phyloP scores from a whole-genome alignment of 2,113 vertebrate genomes.

The Chloropsis hardwickii region DNA sequence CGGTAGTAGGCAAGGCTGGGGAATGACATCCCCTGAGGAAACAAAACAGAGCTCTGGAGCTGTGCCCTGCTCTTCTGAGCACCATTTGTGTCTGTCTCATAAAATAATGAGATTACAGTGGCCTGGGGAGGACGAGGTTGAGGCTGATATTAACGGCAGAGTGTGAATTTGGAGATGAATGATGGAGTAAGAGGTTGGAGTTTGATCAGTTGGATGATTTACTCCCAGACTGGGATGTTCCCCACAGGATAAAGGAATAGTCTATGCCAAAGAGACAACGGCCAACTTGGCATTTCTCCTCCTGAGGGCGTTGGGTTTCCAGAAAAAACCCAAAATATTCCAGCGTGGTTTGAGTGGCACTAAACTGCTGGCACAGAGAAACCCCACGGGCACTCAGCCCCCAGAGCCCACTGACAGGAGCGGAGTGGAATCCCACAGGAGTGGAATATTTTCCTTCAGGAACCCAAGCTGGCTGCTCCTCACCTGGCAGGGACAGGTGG shows the following conservation, averaged over 20 bases:
- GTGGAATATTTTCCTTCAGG: fast-evolving
- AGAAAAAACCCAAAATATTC: background rate
- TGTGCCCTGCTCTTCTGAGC: background rate
- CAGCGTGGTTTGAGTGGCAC: background rate
- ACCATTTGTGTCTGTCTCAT: background rate
- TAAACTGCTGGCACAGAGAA: background rate
- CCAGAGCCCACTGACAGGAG: background rate
- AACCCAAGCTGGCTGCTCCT: background rate
- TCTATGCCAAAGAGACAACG: fast-evolving
- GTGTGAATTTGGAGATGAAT: fast-evolving
- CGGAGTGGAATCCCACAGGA: no score
- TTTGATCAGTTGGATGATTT: fast-evolving
- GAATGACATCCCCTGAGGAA: background rate
- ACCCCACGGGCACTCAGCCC: background rate
- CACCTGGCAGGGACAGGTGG: conserved; percentile 55
- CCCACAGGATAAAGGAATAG: fast-evolving
- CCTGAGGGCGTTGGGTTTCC: background rate
- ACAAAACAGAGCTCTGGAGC: background rate
- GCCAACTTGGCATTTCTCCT: background rate
- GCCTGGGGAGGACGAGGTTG: background rate
- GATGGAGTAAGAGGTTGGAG: fast-evolving
- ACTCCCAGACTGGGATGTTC: fast-evolving
- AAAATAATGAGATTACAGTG: fast-evolving
- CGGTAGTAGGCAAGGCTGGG: background rate
- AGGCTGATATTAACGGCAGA: background rate